Base-by-base conservation (phyloP, 2,888 invertebrate genomes). In the Troilus luridus region DNA sequence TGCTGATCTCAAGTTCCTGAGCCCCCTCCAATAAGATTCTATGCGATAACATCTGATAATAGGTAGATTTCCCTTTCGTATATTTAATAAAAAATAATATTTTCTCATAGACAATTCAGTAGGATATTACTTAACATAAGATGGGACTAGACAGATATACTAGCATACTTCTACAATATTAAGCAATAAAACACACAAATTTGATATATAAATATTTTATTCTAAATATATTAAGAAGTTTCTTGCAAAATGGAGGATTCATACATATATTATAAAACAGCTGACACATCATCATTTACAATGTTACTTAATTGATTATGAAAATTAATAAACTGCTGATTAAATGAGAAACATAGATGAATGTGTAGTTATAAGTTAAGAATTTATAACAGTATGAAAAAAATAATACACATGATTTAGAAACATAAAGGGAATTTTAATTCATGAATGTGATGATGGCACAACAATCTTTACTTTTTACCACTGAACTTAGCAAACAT, bases 181-280 rank as follows among this genome's bases (percentile, higher is more conserved):
- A 64, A 64, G 9, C 10, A 64, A 67, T 67, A 12, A 81, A 81
- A 81, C 56, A 56, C 24, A 77, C 56, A 41, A 56, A 85, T 56
- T 85, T 10, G 54, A 85, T 85, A 56, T 85, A 85, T 85, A 85
- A 85, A 85, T 21, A 85, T 41, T 58, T 85, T 85, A 54, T 85
- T 85, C 17, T 41, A 56, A n/a, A 54, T 85, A n/a, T 58, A 56
- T n/a, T 85, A 41, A 81, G 54, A 21, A 81, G 19, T 56, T 85
- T 85, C 85, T 85, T 56, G 56, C 12, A 85, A 85, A n/a, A 9
- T 85, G 56, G 56, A 85, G 19, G 56, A 85, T 56, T 85, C 12
- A 56, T 56, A 85, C n/a, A 58, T 56, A 85, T 85, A 85, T 41
- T 41, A 41, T 85, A n/a, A 56, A 56, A 85, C 58, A 56, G 56